Evolutionary conservation across 2,888 invertebrate species (phyloP), one percentile per base, ranked within the genome.

Genomic region (Orthosia gothica): DNA sequence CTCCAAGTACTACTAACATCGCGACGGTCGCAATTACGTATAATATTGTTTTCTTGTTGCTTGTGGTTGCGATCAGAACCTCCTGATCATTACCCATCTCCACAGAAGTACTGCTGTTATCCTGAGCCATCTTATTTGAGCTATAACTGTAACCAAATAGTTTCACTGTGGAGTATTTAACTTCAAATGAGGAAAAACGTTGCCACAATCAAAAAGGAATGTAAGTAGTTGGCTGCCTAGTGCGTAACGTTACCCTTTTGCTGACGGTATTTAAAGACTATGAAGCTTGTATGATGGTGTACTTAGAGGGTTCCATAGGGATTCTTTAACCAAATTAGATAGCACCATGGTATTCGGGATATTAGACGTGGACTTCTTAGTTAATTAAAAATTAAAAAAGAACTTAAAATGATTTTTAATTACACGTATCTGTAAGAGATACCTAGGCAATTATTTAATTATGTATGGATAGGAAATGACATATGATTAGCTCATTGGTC

Each of bases 1-100:
- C 95, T 11, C 97, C 97, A 64, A 98, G 92, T 0, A 97, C 95
- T 26, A 97, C 94, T 62, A 97, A 88, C 88, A 97, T 94, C 12
- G 95, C 97, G 58, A 97, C 92, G 18, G 97, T 97, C 20, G 97
- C 97, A 77, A 97, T 95, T 58, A 97, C 92, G 83, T 97, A 97
- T 75, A 97, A 97, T 83, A 96, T 92, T 89, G 96, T 96, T 92
- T 97, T 95, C 84, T 96, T 96, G 88, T 96, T 91, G 88, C 96
- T 91, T 90, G 97, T 97, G 85, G 95, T 95, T 63, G 97, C 95
- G 82, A 97, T 97, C 90, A 98, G 94, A 87, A 97, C 97, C 98
- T 98, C 96, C 94, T 95, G 95, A 75, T 95, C 95, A 87, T 94
- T 95, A 88, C 96, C 96, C 95, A 96, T 95, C 88, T 96, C 96